Conservation (phyloP, 2,888 invertebrate genomes). For the Zaprionus lineosus region DNA sequence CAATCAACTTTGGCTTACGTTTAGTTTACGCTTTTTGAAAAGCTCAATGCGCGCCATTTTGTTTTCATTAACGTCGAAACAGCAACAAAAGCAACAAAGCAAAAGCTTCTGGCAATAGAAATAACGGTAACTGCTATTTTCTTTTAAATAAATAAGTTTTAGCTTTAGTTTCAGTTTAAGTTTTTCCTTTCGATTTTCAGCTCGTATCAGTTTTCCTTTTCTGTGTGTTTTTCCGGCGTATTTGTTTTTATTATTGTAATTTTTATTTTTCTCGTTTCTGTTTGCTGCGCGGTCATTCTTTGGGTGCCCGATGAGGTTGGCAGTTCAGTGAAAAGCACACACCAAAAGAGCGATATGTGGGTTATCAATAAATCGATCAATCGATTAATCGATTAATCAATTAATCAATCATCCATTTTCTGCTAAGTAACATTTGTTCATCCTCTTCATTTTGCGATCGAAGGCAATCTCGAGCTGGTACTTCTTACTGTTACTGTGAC, state of each 20-base stretch:
- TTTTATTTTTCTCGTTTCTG: no score
- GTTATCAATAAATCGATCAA: no score
- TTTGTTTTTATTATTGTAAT: conserved; percentile 25
- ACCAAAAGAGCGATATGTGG: no score
- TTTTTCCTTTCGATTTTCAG: conserved; percentile 21
- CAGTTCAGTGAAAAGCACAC: no score
- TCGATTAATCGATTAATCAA: no score
- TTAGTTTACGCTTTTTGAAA: conserved; percentile 65
- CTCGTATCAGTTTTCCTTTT: conserved; percentile 26
- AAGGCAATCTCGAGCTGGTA: no score
- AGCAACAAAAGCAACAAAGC: conserved; percentile 18
- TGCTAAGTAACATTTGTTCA: no score
- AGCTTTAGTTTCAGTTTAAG: conserved; percentile 22
- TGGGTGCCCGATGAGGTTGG: no score
- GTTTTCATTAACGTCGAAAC: conserved; percentile 66
- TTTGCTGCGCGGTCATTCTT: no score
- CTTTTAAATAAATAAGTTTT: conserved; percentile 70
- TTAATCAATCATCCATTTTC: no score
- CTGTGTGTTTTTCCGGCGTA: conserved; percentile 1
- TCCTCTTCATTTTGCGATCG: no score
- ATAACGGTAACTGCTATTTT: conserved; percentile 43
- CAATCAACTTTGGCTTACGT: conserved; percentile 76
- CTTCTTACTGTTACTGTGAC: no score
- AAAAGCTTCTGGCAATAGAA: conserved; percentile 41
- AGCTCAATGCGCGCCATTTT: conserved; percentile 63